phyloP scores from a whole-genome alignment of 2,888 invertebrate genomes.

The Hirtodrosophila trivittata region DNA sequence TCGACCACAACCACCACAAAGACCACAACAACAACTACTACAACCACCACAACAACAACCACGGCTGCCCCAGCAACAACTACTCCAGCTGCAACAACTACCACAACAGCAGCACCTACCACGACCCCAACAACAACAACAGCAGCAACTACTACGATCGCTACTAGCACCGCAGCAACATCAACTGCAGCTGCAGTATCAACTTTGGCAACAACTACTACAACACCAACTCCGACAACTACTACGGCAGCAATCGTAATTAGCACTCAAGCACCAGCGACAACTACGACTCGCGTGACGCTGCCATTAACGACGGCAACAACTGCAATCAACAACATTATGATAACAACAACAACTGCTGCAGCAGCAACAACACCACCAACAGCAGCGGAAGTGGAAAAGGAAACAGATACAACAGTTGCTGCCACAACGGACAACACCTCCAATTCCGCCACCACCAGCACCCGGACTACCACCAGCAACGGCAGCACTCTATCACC shows the following conservation, averaged over 20 bases:
- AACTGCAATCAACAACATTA: conserved; percentile 19
- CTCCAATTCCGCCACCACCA: conserved; percentile 5
- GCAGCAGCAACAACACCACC: conserved; percentile 27
- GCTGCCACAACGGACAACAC: conserved; percentile 9
- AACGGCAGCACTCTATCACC: conserved; percentile 10
- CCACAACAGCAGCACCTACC: conserved; percentile 21
- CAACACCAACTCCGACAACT: conserved; percentile 32
- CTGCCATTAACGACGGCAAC: conserved; percentile 29
- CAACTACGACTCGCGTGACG: conserved; percentile 27
- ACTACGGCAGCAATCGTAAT: conserved; percentile 13
- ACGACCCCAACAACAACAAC: conserved; percentile 15
- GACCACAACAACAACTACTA: too few species aligned
- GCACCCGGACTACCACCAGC: conserved; percentile 2
- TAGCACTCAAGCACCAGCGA: conserved; percentile 15
- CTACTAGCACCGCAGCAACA: conserved; percentile 13
- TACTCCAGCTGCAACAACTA: conserved; percentile 12
- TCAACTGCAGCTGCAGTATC: conserved; percentile 3
- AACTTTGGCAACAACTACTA: conserved; percentile 9
- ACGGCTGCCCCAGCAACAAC: conserved; percentile 7
- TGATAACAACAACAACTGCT: conserved; percentile 15
- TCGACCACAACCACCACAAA: conserved; percentile 33
- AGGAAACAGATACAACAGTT: conserved; percentile 17
- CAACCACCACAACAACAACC: conserved; percentile 13
- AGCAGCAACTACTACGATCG: conserved; percentile 8
- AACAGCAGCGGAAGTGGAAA: conserved; percentile 24